phyloP scores from a whole-genome alignment of 2,888 invertebrate genomes.

The Fissipunctia ypsillon region DNA sequence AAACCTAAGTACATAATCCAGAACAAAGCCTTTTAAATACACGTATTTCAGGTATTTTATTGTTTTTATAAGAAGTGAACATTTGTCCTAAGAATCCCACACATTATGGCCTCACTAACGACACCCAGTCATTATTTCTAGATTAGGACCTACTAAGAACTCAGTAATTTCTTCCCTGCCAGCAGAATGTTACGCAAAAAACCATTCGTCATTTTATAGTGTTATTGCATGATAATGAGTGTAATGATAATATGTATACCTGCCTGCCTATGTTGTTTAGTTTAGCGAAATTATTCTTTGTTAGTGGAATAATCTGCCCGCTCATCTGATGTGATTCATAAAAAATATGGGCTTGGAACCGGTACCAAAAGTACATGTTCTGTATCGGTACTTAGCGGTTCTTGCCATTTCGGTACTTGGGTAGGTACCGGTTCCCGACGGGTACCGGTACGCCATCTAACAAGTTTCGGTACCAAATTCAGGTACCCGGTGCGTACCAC shows the following conservation, averaged over 20 bases:
- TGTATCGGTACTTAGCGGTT: too few relatives aligned
- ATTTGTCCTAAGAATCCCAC: constrained; percentile 19
- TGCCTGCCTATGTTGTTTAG: constrained; percentile 26
- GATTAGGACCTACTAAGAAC: constrained; percentile 64
- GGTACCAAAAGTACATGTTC: too few relatives aligned
- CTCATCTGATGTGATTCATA: constrained; percentile 12
- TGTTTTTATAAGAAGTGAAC: not conserved
- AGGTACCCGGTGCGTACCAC: too few relatives aligned
- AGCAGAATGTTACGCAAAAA: constrained; percentile 61
- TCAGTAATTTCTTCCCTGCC: constrained; percentile 51
- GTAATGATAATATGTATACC: not conserved
- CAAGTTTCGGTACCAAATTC: too few relatives aligned
- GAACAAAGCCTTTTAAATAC: not conserved
- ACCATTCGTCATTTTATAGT: constrained; percentile 32
- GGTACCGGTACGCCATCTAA: too few relatives aligned
- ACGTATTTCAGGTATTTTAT: not conserved
- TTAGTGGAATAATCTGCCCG: constrained; percentile 23
- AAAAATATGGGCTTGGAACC: not conserved
- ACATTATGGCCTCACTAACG: constrained; percentile 26
- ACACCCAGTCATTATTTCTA: constrained; percentile 71
- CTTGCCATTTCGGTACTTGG: too few relatives aligned
- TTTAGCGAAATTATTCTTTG: constrained; percentile 5
- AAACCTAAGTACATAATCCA: too few relatives aligned
- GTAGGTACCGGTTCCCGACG: too few relatives aligned
- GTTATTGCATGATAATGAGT: constrained; percentile 36